Evolutionary conservation across 2,888 invertebrate genomes (phyloP).

Genomic region (Ectobius pallidus): DNA sequence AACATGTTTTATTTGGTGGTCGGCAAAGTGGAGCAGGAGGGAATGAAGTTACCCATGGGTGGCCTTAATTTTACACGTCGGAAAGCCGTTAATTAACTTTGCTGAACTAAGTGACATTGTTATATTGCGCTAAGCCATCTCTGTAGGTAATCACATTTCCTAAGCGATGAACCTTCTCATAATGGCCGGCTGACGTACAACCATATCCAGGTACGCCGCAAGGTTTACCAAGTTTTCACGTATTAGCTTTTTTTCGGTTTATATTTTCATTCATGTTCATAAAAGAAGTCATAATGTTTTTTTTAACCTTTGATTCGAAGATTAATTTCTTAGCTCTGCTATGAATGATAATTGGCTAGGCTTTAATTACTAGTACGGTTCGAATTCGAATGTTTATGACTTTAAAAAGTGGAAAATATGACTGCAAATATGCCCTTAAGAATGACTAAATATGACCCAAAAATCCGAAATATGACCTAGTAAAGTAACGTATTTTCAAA

Average conservation of each 20-base stretch:
- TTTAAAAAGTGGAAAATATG: too few species aligned
- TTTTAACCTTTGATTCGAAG: too few species aligned
- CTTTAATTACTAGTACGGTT: too few species aligned
- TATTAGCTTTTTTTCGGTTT: neutral
- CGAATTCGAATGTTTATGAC: too few species aligned
- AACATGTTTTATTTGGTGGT: neutral
- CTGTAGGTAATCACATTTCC: slow-evolving; percentile 15
- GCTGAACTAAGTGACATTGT: slow-evolving; percentile 16
- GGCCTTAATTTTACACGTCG: slow-evolving; percentile 19
- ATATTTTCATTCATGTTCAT: neutral
- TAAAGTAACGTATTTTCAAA: too few species aligned
- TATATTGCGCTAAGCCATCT: slow-evolving; percentile 12
- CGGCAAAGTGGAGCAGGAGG: neutral
- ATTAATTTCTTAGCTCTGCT: too few species aligned
- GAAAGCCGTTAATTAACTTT: slow-evolving; percentile 10
- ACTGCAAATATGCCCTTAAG: too few species aligned
- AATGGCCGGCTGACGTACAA: neutral
- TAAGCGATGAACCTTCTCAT: slow-evolving; percentile 12
- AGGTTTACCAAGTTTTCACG: neutral
- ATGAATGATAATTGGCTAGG: too few species aligned
- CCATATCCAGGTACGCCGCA: neutral
- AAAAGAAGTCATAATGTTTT: too few species aligned
- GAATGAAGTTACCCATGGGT: slow-evolving; percentile 11
- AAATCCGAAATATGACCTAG: too few species aligned
- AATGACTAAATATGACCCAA: too few species aligned